Base-by-base conservation (phyloP, 2,113 vertebrate genomes). In the Tautogolabrus adspersus region DNA sequence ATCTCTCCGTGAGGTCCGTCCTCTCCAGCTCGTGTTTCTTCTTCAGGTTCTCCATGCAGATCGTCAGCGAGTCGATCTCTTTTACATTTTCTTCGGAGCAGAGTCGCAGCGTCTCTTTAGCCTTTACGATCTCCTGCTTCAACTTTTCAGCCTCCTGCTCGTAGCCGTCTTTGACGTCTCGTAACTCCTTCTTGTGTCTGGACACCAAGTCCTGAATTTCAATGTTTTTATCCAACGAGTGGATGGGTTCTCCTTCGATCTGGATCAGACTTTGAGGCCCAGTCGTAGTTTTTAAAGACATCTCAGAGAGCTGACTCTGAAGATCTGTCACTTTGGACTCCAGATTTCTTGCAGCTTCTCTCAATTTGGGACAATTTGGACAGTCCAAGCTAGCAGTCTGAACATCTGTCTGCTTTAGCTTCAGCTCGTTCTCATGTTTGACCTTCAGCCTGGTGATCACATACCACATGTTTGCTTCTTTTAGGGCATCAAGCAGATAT, bases 1-100 rank as follows among this genome's bases (percentile, higher is more conserved):
- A 94, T 55, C n/a, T 77, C 63, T 91, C 85, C 0, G 83, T 38
- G 22, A 95, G 88, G 52, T 54, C 34, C 2, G 49, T 62, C 26
- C 74, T 88, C 55, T 95, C 95, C 3, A 22, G 19, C 46, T 94
- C 88, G 0, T 96, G 92, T 79, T 93, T 87, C 72, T 84, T 91
- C 87, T 93, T 87, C 51, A 95, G 86, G 72, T 92, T 92, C 79
- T 95, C 95, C 92, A 95, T 93, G 84, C 89, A 94, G 71, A 80
- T 34, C 0, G 89, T 94, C 79, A 95, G 47, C 0, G 88, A 93
- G 77, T 94, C 87, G 0, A 93, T 93, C 82, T 95, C 93, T 67
- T 92, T 93, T 6, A 92, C 82, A 2, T 93, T 94, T 72, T 95
- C 94, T 60, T 94, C 93, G 8, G 93, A 90, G 15, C 44, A 55